Conservation (phyloP, 2,797 vertebrate genomes). For the Phoebastria nigripes region DNA sequence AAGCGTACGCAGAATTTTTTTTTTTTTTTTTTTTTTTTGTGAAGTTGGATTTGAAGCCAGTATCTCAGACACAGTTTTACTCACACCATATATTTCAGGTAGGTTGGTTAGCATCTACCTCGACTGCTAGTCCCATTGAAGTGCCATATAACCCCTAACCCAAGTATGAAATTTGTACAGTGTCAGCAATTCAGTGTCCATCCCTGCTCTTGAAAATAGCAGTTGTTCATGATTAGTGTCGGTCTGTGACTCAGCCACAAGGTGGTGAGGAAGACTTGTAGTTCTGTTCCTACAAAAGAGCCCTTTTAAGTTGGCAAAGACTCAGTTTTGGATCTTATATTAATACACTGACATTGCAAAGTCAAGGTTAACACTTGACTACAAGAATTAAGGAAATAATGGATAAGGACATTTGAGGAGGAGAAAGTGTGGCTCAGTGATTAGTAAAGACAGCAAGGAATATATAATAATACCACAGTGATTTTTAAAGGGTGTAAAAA, state of each 20-base stretch:
- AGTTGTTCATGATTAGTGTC: background rate
- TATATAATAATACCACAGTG: background rate
- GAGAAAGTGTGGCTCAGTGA: background rate
- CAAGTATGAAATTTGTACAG: no score
- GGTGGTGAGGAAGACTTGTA: background rate
- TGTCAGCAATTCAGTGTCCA: background rate
- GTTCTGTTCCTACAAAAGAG: background rate
- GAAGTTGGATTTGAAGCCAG: background rate
- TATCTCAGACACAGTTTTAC: background rate
- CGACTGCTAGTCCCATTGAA: background rate
- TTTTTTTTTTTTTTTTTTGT: background rate
- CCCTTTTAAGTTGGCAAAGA: background rate
- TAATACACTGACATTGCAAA: background rate
- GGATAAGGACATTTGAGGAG: background rate
- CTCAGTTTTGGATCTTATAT: background rate
- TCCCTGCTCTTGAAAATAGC: background rate
- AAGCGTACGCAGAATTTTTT: rapidly evolving
- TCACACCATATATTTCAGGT: background rate
- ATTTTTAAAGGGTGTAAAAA: background rate
- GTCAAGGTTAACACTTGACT: background rate
- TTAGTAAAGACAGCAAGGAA: background rate
- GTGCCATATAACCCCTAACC: rapidly evolving
- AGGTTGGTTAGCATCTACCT: background rate
- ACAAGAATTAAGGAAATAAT: background rate
- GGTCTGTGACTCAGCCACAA: background rate